phyloP scores from a whole-genome alignment of 2,888 invertebrate species.

The Nebria salina region DNA sequence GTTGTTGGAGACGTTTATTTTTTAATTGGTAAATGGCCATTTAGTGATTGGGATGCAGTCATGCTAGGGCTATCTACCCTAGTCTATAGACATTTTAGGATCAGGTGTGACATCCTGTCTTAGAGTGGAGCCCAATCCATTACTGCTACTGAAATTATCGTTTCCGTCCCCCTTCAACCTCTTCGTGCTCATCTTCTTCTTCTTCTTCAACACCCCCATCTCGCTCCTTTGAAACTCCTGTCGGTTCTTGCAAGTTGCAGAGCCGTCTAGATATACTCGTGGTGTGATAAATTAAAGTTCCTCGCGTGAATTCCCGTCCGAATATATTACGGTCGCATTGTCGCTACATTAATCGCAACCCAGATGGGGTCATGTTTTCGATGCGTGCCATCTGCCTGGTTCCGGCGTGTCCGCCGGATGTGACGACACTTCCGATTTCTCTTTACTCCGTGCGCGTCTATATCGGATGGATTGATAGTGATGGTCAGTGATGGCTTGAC shows the following conservation, averaged over 20 bases:
- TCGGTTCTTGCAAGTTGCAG: background rate
- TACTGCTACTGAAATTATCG: slow-evolving; percentile 10
- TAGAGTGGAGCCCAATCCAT: slow-evolving; percentile 17
- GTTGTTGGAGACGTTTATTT: background rate
- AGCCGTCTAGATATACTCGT: slow-evolving; percentile 8
- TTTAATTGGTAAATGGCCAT: background rate
- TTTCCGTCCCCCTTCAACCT: background rate
- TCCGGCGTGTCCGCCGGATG: slow-evolving; percentile 10
- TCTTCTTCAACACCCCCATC: background rate
- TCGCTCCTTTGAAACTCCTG: background rate
- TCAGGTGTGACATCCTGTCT: slow-evolving; percentile 17
- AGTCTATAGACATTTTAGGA: background rate
- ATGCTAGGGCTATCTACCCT: background rate
- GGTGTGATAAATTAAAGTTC: slow-evolving; percentile 55
- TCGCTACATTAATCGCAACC: slow-evolving; percentile 56
- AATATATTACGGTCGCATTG: slow-evolving; percentile 57
- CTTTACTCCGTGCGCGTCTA: background rate
- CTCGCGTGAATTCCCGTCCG: slow-evolving; percentile 51
- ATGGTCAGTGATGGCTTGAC: no score
- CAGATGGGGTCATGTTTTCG: slow-evolving; percentile 33
- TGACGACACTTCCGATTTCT: slow-evolving; percentile 6
- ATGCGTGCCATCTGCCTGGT: slow-evolving; percentile 15
- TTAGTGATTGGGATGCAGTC: background rate
- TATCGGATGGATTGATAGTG: slow-evolving; percentile 1
- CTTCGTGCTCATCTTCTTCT: background rate